phyloP scores from a whole-genome alignment of 2,113 vertebrate species.

The Tamias sibiricus region DNA sequence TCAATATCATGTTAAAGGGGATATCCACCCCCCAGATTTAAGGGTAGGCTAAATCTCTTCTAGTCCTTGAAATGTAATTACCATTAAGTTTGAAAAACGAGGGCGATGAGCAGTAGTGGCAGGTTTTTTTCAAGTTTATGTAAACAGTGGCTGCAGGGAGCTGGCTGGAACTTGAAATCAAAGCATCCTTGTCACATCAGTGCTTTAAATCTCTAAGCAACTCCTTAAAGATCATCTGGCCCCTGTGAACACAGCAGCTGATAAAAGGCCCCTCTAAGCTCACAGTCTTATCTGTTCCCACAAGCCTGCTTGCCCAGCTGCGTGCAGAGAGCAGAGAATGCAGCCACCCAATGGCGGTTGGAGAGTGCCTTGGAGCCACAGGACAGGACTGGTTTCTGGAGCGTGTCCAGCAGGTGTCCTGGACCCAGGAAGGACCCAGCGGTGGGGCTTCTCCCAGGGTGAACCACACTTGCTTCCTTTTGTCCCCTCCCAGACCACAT shows the following conservation, averaged over 20 bases:
- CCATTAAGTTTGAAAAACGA: conserved; percentile 90
- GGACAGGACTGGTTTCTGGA: not conserved
- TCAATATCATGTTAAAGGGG: conserved; percentile 68
- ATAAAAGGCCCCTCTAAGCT: conserved; percentile 87
- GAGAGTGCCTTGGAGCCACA: not conserved
- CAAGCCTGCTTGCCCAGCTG: not conserved
- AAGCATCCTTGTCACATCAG: conserved; percentile 87
- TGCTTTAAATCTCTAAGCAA: conserved; percentile 86
- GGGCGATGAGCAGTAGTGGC: conserved; percentile 87
- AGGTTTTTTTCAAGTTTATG: conserved; percentile 89
- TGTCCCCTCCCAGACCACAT: not conserved
- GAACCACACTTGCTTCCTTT: not conserved
- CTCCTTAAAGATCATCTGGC: conserved; percentile 88
- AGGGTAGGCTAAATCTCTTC: conserved; percentile 80
- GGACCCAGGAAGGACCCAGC: not conserved
- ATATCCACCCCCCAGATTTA: conserved; percentile 47
- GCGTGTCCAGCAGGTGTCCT: not conserved
- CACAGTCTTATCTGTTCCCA: conserved; percentile 83
- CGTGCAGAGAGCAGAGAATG: not conserved
- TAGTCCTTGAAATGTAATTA: conserved; percentile 88
- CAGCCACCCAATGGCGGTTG: not conserved
- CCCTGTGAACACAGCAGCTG: conserved; percentile 85
- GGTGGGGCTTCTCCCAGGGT: not conserved
- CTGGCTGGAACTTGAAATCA: conserved; percentile 86
- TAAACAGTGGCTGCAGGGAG: conserved; percentile 86